Conservation (phyloP, 2,797 vertebrate genomes). For the Pseudocheirus occidentalis region DNA sequence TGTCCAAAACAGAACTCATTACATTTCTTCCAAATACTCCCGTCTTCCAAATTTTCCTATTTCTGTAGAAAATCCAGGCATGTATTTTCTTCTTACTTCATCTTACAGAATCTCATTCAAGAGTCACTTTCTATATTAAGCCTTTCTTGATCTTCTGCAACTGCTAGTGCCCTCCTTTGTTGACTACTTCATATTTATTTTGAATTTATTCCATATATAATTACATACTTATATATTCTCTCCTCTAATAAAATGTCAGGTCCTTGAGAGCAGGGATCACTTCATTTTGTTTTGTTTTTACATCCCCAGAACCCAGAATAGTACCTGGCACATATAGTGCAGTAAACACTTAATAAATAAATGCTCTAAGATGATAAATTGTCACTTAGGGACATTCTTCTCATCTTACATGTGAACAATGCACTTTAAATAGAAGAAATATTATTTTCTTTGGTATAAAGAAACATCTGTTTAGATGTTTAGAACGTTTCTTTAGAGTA, state of each 20-base stretch:
- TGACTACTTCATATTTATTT: background rate
- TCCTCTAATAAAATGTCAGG: background rate
- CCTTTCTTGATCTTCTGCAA: background rate
- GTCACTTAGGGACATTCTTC: too few relatives aligned
- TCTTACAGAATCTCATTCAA: background rate
- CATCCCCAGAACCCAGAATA: background rate
- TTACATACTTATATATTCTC: background rate
- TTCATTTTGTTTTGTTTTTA: background rate
- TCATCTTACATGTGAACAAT: background rate
- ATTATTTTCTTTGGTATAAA: background rate
- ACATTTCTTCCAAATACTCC: background rate
- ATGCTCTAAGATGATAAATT: background rate
- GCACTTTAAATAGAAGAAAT: background rate
- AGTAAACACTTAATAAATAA: background rate
- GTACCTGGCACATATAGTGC: background rate
- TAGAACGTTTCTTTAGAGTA: background rate
- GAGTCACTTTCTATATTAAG: background rate
- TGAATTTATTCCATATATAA: background rate
- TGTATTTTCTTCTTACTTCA: background rate
- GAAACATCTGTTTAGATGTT: constrained; percentile 22
- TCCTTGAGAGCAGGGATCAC: background rate
- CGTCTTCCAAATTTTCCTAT: background rate
- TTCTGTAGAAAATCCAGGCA: background rate
- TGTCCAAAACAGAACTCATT: background rate
- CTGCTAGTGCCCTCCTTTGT: background rate